Conservation (phyloP, 37 sponge, comb jelly and placozoan genomes). For the Axinella damicornis region DNA sequence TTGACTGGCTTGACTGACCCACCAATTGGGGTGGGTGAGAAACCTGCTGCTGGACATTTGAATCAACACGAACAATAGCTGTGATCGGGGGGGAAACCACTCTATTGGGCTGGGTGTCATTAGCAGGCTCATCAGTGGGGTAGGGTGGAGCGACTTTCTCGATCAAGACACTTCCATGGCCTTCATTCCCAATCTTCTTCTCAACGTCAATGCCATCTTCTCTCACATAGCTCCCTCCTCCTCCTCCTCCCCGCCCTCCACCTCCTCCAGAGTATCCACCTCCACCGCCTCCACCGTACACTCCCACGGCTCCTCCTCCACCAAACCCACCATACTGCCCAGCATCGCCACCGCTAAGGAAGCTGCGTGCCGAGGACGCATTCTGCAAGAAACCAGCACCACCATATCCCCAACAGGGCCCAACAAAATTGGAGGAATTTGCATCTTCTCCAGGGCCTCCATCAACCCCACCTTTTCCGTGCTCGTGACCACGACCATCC, state of each 20-base stretch:
- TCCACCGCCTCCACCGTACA: constrained; percentile 76
- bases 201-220: constrained; percentile 26
- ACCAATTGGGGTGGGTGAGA: no score
- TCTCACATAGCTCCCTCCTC: constrained; percentile 75
- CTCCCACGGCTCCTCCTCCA: constrained; percentile 78
- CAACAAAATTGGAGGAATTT: not conserved
- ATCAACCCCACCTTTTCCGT: constrained; percentile 55
- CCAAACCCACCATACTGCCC: constrained; percentile 83
- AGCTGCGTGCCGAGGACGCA: constrained; percentile 50
- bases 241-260: constrained; percentile 76
- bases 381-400: constrained; percentile 75
- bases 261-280: constrained; percentile 79
- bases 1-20: no score
- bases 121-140: not conserved
- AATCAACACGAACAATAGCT: no score
- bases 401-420: constrained; percentile 68
- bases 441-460: constrained; percentile 76
- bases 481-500: constrained; percentile 44
- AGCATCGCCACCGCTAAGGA: constrained; percentile 56
- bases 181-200: constrained; percentile 38
- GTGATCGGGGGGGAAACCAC: no score
- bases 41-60: no score
- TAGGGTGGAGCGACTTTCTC: not conserved
- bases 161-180: constrained; percentile 39
- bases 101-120: no score